A percentile compares a stretch with the other conserved stretches of the same genome.
phyloP scores from a whole-genome alignment of 1,140 invertebrate species.

The Drosophila cardini region DNA sequence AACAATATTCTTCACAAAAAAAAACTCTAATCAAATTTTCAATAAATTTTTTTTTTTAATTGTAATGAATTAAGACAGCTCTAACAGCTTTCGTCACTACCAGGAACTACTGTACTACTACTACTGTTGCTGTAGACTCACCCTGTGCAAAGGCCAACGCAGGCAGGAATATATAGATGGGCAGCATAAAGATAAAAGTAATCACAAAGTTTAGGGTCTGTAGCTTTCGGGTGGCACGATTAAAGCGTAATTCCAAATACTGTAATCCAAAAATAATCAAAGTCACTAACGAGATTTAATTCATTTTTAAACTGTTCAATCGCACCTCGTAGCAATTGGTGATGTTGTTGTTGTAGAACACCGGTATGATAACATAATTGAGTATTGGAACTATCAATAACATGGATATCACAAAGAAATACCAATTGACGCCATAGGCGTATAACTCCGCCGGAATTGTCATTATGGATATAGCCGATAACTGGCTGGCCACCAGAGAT shows the following conservation, averaged over 20 bases:
- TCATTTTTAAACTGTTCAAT: constrained; percentile 7
- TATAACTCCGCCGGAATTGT: constrained; percentile 93
- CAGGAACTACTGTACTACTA: too few relatives aligned
- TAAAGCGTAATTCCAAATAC: constrained; percentile 90
- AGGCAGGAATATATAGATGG: constrained; percentile 86
- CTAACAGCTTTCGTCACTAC: too few relatives aligned
- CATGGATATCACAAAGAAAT: constrained; percentile 87
- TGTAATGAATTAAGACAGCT: too few relatives aligned
- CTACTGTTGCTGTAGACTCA: constrained; percentile 64
- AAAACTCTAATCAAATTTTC: too few relatives aligned
- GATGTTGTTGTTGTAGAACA: constrained; percentile 92
- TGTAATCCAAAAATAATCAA: constrained; percentile 69
- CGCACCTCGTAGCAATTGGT: constrained; percentile 93
- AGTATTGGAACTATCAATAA: constrained; percentile 89
- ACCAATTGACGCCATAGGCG: constrained; percentile 89
- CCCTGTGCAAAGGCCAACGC: constrained; percentile 91
- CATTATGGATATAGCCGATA: constrained; percentile 92
- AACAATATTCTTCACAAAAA: too few relatives aligned
- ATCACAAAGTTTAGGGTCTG: constrained; percentile 88
- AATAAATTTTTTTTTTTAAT: too few relatives aligned
- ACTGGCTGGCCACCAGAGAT: constrained; percentile 89
- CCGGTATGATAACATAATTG: constrained; percentile 90
- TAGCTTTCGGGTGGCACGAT: constrained; percentile 86
- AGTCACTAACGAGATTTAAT: neutral
- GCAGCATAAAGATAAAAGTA: constrained; percentile 74